phyloP scores from a whole-genome alignment of 2,113 vertebrate genomes.

The Bufo bufo region DNA sequence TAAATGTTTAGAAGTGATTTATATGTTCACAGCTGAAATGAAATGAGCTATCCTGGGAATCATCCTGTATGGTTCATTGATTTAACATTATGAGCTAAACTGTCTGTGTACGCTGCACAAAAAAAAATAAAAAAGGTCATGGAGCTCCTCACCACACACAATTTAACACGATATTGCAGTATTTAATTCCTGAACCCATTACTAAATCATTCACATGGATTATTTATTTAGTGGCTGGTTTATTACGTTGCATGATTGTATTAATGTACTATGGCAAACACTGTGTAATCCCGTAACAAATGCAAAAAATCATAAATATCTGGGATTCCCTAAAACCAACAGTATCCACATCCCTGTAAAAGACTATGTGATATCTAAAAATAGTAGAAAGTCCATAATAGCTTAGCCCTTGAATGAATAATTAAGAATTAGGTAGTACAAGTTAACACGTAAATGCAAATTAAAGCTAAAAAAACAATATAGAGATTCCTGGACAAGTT shows the following conservation, averaged over 20 bases:
- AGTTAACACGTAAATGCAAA: conserved; percentile 70
- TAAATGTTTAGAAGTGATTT: conserved; percentile 29
- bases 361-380: neutral
- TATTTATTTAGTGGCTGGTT: neutral
- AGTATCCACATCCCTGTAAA: neutral
- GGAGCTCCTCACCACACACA: conserved; percentile 17
- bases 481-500: conserved; percentile 70
- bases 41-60: conserved; percentile 36
- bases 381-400: neutral
- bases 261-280: neutral
- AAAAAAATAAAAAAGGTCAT: neutral
- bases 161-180: neutral
- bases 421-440: conserved; percentile 62
- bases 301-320: neutral
- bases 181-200: conserved; percentile 7
- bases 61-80: conserved; percentile 23
- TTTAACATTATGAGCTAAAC: neutral
- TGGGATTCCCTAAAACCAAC: too few relatives aligned
- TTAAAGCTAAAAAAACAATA: conserved; percentile 62
- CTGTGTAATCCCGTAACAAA: neutral
- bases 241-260: neutral
- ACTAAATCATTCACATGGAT: neutral
- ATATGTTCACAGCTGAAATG: conserved; percentile 33
- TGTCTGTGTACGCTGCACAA: conserved; percentile 66
- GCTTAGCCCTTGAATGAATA: conserved; percentile 58